Evolutionary conservation across 2,797 vertebrate species (phyloP).

Genomic region (Chelon labrosus): DNA sequence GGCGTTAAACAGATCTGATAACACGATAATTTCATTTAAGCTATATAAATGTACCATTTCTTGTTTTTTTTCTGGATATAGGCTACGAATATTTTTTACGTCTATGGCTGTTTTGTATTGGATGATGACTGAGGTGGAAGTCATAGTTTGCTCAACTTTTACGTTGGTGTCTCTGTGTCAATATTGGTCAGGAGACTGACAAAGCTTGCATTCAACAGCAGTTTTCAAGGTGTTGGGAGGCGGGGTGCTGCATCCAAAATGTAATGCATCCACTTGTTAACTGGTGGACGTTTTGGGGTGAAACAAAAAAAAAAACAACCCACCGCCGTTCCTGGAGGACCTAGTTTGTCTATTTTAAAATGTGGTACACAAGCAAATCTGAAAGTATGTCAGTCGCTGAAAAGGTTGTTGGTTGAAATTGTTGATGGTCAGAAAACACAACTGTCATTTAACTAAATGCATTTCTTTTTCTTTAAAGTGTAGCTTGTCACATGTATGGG

Average conservation of each 20-base stretch:
- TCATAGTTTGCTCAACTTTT: conserved; percentile 67
- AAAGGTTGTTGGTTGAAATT: not conserved
- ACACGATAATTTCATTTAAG: too few species aligned
- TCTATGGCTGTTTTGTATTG: conserved; percentile 34
- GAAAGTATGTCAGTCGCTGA: not conserved
- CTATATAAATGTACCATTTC: too few species aligned
- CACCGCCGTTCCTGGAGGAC: not conserved
- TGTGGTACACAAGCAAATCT: not conserved
- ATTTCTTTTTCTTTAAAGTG: not conserved
- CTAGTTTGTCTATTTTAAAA: not conserved
- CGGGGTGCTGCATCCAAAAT: conserved; percentile 29
- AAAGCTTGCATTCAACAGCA: conserved; percentile 69
- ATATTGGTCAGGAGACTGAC: conserved; percentile 62
- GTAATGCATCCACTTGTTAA: conserved; percentile 58
- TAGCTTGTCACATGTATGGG: not conserved
- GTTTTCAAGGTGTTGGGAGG: conserved; percentile 47
- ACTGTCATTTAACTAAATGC: too few species aligned
- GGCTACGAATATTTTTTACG: not conserved
- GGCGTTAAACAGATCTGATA: conserved; percentile 21
- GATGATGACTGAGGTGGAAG: conserved; percentile 48
- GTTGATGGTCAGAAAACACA: too few species aligned
- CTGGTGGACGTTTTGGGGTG: conserved; percentile 4
- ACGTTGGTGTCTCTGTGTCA: conserved; percentile 75
- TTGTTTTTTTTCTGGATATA: conserved; percentile 3
- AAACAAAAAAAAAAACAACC: not conserved